These are phyloP conservation scores for Petrolisthes cinctipes DNA, from an alignment of 2,888 invertebrate genomes.

Conservation along the genomic window DNA sequence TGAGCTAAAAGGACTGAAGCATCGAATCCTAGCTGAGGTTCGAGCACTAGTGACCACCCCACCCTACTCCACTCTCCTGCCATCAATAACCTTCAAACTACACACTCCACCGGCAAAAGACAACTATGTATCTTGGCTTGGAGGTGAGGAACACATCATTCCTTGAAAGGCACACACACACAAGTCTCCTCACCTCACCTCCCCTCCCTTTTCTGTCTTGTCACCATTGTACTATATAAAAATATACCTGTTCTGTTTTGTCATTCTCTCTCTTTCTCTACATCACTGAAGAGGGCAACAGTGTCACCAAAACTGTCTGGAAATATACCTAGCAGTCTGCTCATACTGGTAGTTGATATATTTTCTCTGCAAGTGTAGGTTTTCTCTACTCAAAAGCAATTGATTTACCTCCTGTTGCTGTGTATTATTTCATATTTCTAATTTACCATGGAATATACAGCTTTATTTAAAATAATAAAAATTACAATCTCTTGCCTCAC, in stretches of 20 bases:
- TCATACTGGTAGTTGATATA: too few species aligned
- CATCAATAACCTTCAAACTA: conserved; percentile 81
- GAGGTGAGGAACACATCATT: conserved; percentile 75
- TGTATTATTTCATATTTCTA: background rate
- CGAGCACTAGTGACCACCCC: conserved; percentile 75
- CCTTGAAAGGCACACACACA: background rate
- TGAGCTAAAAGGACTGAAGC: conserved; percentile 85
- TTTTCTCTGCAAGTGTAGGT: too few species aligned
- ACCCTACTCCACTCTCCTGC: conserved; percentile 75
- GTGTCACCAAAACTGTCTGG: too few species aligned
- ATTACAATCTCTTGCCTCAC: background rate
- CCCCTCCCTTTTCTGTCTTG: too few species aligned
- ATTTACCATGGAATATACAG: conserved; percentile 56
- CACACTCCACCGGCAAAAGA: conserved; percentile 83
- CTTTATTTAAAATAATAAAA: background rate
- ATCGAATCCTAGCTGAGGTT: conserved; percentile 84
- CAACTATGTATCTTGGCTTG: conserved; percentile 89
- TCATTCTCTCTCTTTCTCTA: too few species aligned
- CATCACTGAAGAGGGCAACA: too few species aligned
- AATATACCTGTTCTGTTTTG: too few species aligned
- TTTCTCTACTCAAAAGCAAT: too few species aligned
- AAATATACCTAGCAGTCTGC: too few species aligned
- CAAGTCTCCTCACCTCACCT: too few species aligned
- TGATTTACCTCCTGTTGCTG: too few species aligned
- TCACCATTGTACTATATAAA: too few species aligned